phyloP scores from a whole-genome alignment of 2,797 vertebrate species.

The Rhynchonycteris naso region DNA sequence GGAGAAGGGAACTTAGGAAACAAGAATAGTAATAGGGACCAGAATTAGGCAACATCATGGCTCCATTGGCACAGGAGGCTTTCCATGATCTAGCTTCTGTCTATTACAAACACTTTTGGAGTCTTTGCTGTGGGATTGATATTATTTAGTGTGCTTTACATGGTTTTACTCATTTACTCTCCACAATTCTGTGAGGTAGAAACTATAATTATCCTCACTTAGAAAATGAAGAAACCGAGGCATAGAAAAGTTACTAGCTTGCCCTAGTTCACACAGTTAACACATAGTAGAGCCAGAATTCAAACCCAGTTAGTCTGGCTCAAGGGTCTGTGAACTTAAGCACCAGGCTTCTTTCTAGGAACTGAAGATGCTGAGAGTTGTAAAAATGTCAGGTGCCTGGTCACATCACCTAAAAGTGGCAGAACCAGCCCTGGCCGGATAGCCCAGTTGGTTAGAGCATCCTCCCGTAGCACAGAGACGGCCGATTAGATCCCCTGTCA shows the following conservation, averaged over 20 bases:
- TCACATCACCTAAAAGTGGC: not conserved
- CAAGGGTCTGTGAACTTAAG: not conserved
- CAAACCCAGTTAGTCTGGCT: not conserved
- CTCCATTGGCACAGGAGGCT: not conserved
- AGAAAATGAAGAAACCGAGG: constrained; percentile 23
- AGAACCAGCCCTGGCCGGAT: not conserved
- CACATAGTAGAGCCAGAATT: constrained; percentile 36
- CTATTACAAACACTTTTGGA: not conserved
- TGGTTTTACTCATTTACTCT: constrained; percentile 9
- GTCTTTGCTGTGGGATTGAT: not conserved
- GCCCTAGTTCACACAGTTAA: not conserved
- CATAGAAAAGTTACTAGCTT: not conserved
- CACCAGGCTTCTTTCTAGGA: not conserved
- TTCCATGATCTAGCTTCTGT: constrained; percentile 16
- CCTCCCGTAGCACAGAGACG: too few species aligned
- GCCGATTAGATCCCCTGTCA: too few species aligned
- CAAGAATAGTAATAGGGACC: not conserved
- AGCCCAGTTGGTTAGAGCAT: too few species aligned
- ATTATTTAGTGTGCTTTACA: constrained; percentile 13
- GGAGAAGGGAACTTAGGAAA: not conserved
- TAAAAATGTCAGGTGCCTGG: constrained; percentile 29
- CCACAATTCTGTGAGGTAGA: constrained; percentile 1
- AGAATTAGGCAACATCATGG: constrained; percentile 38
- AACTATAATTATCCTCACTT: constrained; percentile 15
- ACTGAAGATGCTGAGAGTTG: not conserved